Conservation (phyloP, 1,140 invertebrate genomes). For the Drosophila lowei region DNA sequence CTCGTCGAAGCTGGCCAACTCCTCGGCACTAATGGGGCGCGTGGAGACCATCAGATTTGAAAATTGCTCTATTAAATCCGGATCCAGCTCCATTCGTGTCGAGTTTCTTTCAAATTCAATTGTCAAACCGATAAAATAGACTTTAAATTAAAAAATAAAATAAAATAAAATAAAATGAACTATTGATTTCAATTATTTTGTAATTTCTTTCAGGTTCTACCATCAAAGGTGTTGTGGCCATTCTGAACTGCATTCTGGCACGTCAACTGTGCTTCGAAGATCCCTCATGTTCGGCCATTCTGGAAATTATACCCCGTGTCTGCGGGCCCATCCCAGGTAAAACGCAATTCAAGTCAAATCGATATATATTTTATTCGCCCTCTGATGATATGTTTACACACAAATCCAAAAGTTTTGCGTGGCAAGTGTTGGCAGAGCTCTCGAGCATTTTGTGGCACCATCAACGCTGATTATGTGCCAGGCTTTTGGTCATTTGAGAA, state of each 20-base stretch:
- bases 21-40: constrained; percentile 15
- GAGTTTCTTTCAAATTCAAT: background rate
- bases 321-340: constrained; percentile 94
- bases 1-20: constrained; percentile 41
- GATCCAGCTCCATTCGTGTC: constrained; percentile 55
- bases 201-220: constrained; percentile 86
- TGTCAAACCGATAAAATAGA: constrained; percentile 2
- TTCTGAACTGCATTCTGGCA: constrained; percentile 92
- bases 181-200: constrained; percentile 6
- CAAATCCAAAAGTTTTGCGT: constrained; percentile 32
- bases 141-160: background rate
- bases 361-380: constrained; percentile 7
- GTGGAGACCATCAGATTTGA: constrained; percentile 37
- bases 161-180: background rate
- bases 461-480: constrained; percentile 40
- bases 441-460: constrained; percentile 23
- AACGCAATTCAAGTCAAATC: constrained; percentile 18
- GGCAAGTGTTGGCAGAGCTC: constrained; percentile 47
- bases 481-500: constrained; percentile 67
- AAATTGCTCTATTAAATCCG: constrained; percentile 41
- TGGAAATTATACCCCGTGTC: constrained; percentile 94
- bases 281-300: constrained; percentile 92
- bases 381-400: constrained; percentile 35
- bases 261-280: constrained; percentile 93
- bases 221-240: constrained; percentile 89